A percentile compares a stretch with the other conserved stretches of the same genome.
phyloP scores from a whole-genome alignment of 2,888 invertebrate genomes.

The Eupithecia subfuscata region DNA sequence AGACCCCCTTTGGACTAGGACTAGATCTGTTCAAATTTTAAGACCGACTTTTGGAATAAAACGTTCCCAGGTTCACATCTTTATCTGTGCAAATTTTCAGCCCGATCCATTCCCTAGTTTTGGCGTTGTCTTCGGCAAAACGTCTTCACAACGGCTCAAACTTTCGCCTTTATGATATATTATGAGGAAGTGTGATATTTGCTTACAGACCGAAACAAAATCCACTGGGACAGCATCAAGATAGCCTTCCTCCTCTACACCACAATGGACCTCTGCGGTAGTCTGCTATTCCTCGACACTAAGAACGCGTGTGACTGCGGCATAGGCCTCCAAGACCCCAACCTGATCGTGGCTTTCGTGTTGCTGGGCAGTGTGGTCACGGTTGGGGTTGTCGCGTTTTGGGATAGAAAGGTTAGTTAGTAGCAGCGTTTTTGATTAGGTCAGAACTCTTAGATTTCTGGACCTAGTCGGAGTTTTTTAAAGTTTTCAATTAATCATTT shows the following conservation, averaged over 20 bases:
- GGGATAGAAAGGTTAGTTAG: conserved; percentile 71
- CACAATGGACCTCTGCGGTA: conserved; percentile 61
- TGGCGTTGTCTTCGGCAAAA: too few species aligned
- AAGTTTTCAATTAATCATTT: too few species aligned
- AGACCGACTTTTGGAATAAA: too few species aligned
- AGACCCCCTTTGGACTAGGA: too few species aligned
- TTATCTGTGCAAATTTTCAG: too few species aligned
- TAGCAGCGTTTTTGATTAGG: neutral
- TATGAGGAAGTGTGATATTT: neutral
- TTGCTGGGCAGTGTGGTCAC: conserved; percentile 50
- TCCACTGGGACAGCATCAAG: conserved; percentile 68
- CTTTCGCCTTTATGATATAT: too few species aligned
- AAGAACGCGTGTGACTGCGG: conserved; percentile 46
- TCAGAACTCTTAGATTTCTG: neutral
- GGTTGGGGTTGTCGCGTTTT: conserved; percentile 57
- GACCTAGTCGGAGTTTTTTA: too few species aligned
- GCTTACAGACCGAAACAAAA: conserved; percentile 65
- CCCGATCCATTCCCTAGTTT: too few species aligned
- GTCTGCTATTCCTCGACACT: conserved; percentile 69
- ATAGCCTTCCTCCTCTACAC: conserved; percentile 64
- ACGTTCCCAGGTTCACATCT: too few species aligned
- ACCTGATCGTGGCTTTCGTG: conserved; percentile 49
- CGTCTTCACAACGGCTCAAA: too few species aligned
- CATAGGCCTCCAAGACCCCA: conserved; percentile 60
- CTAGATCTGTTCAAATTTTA: too few species aligned